phyloP scores from a whole-genome alignment of 2,888 invertebrate genomes.

The Drosophila mimetica region DNA sequence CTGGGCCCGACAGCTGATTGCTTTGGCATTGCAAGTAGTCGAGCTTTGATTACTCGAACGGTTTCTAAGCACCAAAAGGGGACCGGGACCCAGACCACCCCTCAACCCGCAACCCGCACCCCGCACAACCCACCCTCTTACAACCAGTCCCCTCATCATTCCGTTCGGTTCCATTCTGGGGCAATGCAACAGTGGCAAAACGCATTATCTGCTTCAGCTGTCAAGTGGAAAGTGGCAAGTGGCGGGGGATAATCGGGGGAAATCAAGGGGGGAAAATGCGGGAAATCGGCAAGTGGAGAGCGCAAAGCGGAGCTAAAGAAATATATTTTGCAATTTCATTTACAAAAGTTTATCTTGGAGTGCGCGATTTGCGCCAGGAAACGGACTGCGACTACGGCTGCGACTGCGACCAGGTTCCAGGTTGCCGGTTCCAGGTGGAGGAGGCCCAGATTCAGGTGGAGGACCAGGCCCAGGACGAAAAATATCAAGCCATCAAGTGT shows the following conservation, averaged over 20 bases:
- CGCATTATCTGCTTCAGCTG: conserved; percentile 76
- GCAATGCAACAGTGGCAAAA: conserved; percentile 75
- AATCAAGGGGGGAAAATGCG: not conserved
- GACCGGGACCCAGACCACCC: conserved; percentile 5
- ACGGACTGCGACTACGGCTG: conserved; percentile 28
- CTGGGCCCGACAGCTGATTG: conserved; percentile 55
- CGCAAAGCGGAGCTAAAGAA: conserved; percentile 21
- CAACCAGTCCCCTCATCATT: conserved; percentile 2
- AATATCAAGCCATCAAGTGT: conserved; percentile 12
- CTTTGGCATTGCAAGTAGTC: conserved; percentile 59
- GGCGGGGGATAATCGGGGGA: not conserved
- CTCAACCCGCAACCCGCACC: not conserved
- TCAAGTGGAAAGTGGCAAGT: conserved; percentile 57
- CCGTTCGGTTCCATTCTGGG: conserved; percentile 19
- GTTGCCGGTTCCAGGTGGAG: conserved; percentile 15
- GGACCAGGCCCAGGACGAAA: not conserved
- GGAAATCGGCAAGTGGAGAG: conserved; percentile 23
- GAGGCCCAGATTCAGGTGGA: conserved; percentile 17
- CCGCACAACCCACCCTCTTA: not conserved
- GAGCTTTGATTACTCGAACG: conserved; percentile 77
- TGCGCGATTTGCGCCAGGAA: conserved; percentile 55
- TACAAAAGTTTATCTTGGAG: conserved; percentile 78
- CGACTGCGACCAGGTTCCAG: conserved; percentile 3
- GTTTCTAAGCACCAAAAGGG: conserved; percentile 69
- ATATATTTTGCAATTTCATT: conserved; percentile 75